Evolutionary conservation across 2,888 invertebrate genomes (phyloP), one percentile per base, ranked within the genome.

Genomic region (Lasioglossum marginatum): DNA sequence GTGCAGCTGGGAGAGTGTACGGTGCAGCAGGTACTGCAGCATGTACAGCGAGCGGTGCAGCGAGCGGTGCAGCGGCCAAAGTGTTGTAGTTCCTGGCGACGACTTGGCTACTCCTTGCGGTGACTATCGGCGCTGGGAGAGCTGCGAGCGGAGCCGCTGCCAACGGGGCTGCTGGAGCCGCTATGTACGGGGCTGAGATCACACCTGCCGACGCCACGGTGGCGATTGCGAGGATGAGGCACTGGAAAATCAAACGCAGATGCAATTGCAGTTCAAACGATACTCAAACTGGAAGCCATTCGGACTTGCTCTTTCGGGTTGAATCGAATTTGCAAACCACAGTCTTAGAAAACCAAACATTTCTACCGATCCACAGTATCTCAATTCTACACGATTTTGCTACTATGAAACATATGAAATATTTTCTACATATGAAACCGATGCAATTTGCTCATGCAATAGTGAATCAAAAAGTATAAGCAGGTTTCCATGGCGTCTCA

Each of bases 71-170:
- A 40, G 95, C 96, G 12, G 96, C 96, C 16, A 97, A 94, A 1
- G 96, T 96, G 90, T 97, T 97, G 95, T 96, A 96, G 93, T 97
- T 96, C 88, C 97, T 96, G 37, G 97, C 96, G 90, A 97, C 94
- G 83, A 97, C 96, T 94, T 97, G 97, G 19, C 96, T 96, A 94
- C 97, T 97, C 91, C 96, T 96, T 0, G 97, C 96, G 0, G 97
- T 97, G n/a, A 97, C 96, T 88, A 96, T 96, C 12, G 96, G 96
- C 0, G 96, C 96, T 6, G 94, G 93, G 8, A 93, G 77, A 5
- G 92, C 92, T 3, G 90, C 91, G 0, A 87, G 73, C 4, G 91
- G 92, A 91, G 16, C 27, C 23, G 72, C 72, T 31, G 92, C 86
- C 63, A 0, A 8, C 23, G 48, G 92, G 91, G 16, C 27, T 23